Base-by-base conservation (phyloP, 2,797 vertebrate species). In the Huso huso region DNA sequence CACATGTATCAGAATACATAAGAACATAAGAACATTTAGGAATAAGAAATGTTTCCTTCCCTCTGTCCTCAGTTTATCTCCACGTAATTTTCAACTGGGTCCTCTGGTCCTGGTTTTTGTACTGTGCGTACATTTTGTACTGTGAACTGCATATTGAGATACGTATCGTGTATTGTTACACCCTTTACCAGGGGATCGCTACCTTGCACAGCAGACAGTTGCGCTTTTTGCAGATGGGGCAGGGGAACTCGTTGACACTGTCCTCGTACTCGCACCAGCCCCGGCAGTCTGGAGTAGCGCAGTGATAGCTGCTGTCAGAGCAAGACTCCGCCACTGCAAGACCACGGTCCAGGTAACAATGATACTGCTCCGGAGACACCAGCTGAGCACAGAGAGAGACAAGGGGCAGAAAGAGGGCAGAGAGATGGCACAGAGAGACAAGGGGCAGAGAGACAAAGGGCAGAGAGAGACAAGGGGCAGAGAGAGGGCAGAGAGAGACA, bases 181-280 rank as follows among this genome's bases (percentile, higher is more conserved):
- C 23, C 23, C 23, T 1, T 23, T 23, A 23, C 23, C 23, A 55
- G 52, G 9, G n/a, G 7, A n/a, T 12, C 6, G 37, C 50, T 58
- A 94, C 93, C 86, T 94, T 93, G 83, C 93, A 95, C 61, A 88
- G 87, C 49, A 95, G 88, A 68, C 93, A 95, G 87, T 95, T 95
- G 70, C 87, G 84, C 64, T 88, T 91, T 55, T 58, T 75, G 77
- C 93, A 95, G 69, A 93, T 83, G 0, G 93, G 93, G 71, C 93
- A 95, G 72, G 83, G 84, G 75, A 93, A 95, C 66, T 91, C 87
- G 48, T 91, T 93, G 62, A 92, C 90, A 0, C 83, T 81, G 71
- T 93, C 93, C 76, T 94, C 93, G 37, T 91, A 92, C 76, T 92
- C 86, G 67, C 93, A 95, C 93, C 92, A 94, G 70, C 93, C 93